Conservation (phyloP, 1,140 invertebrate genomes). For the Macrosteles quadrilineatus region DNA sequence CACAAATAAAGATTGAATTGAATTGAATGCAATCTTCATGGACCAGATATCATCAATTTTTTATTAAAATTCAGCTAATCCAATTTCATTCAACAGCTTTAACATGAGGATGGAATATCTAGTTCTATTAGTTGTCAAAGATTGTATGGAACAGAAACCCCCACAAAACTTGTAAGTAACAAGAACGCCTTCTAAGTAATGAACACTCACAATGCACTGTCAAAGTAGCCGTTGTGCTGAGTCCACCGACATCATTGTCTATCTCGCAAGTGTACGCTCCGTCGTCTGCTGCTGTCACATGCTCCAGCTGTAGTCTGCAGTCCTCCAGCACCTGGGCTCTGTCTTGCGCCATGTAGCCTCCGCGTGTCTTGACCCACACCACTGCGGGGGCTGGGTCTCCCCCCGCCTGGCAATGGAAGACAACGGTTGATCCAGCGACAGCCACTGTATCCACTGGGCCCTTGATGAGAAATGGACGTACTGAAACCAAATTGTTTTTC, state of each 20-base stretch:
- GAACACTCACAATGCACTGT: slow-evolving; percentile 76
- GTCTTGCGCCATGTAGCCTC: slow-evolving; percentile 66
- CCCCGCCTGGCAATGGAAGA: slow-evolving; percentile 75
- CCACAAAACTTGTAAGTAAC: too few relatives aligned
- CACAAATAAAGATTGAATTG: too few relatives aligned
- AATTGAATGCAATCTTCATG: too few relatives aligned
- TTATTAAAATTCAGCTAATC: too few relatives aligned
- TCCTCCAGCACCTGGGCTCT: slow-evolving; percentile 80
- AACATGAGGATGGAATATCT: too few relatives aligned
- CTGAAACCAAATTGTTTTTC: too few relatives aligned
- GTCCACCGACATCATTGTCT: slow-evolving; percentile 81
- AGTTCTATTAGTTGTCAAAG: too few relatives aligned
- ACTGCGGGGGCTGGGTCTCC: slow-evolving; percentile 75
- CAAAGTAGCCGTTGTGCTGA: slow-evolving; percentile 76
- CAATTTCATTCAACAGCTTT: too few relatives aligned
- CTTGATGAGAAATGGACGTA: slow-evolving; percentile 78
- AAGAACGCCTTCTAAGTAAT: too few relatives aligned
- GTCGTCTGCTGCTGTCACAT: slow-evolving; percentile 74
- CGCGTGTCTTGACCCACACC: slow-evolving; percentile 66
- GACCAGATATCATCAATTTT: too few relatives aligned
- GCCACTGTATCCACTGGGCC: slow-evolving; percentile 74
- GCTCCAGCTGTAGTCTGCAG: slow-evolving; percentile 72
- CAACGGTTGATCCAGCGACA: slow-evolving; percentile 70
- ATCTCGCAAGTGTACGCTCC: slow-evolving; percentile 92
- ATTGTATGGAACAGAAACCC: too few relatives aligned